Percentiles rank a stretch among this genome's conserved stretches.
phyloP scores from a whole-genome alignment of 1,140 invertebrate genomes.

The Drosophila sturtevanti region DNA sequence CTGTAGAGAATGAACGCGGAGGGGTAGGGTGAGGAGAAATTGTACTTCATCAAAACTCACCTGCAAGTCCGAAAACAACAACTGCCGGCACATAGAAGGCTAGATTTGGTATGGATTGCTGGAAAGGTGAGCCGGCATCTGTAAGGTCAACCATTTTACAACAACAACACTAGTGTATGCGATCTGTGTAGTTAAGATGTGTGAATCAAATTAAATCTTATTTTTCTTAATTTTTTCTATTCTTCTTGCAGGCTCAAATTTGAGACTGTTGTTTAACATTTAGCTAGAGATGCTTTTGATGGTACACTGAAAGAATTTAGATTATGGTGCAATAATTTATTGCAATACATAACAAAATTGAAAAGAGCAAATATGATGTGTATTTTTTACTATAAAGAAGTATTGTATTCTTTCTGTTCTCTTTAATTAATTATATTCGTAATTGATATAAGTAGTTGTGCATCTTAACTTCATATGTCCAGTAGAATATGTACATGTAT shows the following conservation, averaged over 20 bases:
- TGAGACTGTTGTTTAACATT: no score
- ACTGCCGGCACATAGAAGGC: conserved; percentile 91
- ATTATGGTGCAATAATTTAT: no score
- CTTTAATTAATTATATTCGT: no score
- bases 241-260: not conserved
- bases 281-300: no score
- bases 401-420: no score
- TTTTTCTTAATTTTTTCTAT: not conserved
- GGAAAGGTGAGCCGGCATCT: conserved; percentile 84
- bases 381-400: no score
- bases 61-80: conserved; percentile 88
- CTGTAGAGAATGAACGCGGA: not conserved
- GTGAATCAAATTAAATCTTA: not conserved
- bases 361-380: no score
- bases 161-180: not conserved
- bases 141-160: conserved; percentile 85
- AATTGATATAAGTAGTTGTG: no score
- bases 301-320: no score
- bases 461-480: no score
- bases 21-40: not conserved
- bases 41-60: conserved; percentile 83
- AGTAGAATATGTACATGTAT: no score
- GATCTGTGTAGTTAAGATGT: not conserved
- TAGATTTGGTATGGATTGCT: conserved; percentile 91
- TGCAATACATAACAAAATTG: no score